These are phyloP conservation scores for Nomada goodeniana DNA, from an alignment of 2,888 invertebrate species.

Conservation along the genomic window DNA sequence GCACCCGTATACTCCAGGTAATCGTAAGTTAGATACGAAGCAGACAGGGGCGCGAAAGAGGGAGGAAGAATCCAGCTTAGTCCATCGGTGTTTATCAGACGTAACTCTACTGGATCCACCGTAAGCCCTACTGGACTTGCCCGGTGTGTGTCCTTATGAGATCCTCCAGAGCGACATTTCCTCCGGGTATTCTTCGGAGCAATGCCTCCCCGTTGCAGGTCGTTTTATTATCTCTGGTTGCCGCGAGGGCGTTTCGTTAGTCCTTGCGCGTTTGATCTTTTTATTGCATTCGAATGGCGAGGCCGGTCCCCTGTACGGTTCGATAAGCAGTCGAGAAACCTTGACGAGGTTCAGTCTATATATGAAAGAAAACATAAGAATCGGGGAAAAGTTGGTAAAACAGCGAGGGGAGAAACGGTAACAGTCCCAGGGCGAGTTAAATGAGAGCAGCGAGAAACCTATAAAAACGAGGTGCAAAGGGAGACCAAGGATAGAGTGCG, in stretches of 20 bases:
- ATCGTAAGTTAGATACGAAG: conserved; percentile 60
- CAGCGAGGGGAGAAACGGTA: not conserved
- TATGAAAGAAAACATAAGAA: no score
- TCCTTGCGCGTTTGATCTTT: not conserved
- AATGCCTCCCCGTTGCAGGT: conserved; percentile 9
- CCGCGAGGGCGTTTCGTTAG: conserved; percentile 9
- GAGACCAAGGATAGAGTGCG: not conserved
- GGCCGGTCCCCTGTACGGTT: not conserved
- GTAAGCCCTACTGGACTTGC: conserved; percentile 54
- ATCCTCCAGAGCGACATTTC: conserved; percentile 24
- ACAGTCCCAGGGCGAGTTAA: not conserved
- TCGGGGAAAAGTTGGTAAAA: not conserved
- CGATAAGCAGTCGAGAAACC: not conserved
- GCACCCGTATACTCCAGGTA: conserved; percentile 68
- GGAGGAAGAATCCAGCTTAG: conserved; percentile 60
- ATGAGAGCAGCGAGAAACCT: not conserved
- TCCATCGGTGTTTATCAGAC: conserved; percentile 61
- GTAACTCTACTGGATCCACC: conserved; percentile 27
- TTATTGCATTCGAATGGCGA: not conserved
- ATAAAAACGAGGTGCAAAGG: not conserved
- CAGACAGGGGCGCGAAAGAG: not conserved
- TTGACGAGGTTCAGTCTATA: not conserved
- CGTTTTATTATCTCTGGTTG: conserved; percentile 36
- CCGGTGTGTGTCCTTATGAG: conserved; percentile 44
- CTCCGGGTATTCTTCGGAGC: conserved; percentile 18